Percentiles rank a stretch among this genome's conserved stretches.
Conservation (phyloP, 1,140 invertebrate species). For the Temnothorax nylanderi region DNA sequence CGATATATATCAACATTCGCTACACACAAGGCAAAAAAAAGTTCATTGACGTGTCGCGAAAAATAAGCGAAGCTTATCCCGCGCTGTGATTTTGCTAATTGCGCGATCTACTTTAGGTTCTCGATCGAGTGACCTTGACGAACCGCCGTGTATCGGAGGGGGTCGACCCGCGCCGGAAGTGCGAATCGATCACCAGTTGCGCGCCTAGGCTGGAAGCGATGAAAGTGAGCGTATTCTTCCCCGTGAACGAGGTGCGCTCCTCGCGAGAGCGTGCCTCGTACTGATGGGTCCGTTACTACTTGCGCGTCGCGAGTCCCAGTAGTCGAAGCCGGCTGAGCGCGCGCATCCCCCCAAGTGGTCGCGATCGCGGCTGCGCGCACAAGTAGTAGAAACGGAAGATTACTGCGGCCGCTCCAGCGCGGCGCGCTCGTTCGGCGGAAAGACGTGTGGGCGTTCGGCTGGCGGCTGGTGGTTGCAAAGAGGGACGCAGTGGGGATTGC, state of each 20-base stretch:
- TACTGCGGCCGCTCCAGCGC: constrained; percentile 39
- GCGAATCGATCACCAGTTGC: constrained; percentile 78
- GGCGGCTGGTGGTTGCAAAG: constrained; percentile 38
- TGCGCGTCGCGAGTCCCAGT: constrained; percentile 6
- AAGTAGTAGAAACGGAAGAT: constrained; percentile 49
- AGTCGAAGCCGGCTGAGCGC: constrained; percentile 25
- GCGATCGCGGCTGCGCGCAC: constrained; percentile 73
- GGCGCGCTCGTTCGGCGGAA: constrained; percentile 53
- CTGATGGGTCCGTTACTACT: constrained; percentile 69
- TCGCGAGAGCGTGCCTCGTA: constrained; percentile 77
- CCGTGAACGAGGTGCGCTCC: constrained; percentile 68
- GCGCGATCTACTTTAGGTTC: constrained; percentile 39
- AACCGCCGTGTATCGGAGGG: constrained; percentile 45
- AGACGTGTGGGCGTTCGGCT: constrained; percentile 72
- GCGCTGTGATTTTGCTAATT: neutral
- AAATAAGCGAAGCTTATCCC: neutral
- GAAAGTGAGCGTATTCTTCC: constrained; percentile 24
- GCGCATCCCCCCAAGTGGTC: constrained; percentile 24
- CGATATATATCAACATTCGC: constrained; percentile 18
- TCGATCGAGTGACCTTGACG: constrained; percentile 68
- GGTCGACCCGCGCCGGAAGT: constrained; percentile 68
- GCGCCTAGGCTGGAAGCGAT: constrained; percentile 56
- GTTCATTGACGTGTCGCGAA: neutral
- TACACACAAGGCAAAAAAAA: neutral
- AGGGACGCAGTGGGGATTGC: constrained; percentile 16